phyloP scores from a whole-genome alignment of 2,113 vertebrate species.

The Nyctereutes procyonoides region DNA sequence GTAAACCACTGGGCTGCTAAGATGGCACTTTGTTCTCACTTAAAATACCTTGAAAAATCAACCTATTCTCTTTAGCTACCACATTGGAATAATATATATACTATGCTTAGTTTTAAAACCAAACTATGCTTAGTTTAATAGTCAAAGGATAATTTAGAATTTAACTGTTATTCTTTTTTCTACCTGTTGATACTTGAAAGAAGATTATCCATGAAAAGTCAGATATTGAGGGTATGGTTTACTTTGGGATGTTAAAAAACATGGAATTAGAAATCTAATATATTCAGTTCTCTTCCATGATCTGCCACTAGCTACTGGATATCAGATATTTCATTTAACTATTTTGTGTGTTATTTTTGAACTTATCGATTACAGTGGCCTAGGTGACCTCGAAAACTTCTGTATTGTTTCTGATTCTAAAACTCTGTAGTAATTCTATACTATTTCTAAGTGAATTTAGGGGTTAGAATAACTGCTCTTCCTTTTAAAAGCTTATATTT shows the following conservation, averaged over 20 bases:
- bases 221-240: neutral
- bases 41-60: neutral
- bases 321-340: neutral
- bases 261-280: neutral
- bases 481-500: constrained; percentile 1
- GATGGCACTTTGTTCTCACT: neutral
- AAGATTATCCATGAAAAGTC: neutral
- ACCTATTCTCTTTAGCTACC: neutral
- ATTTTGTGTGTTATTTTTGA: neutral
- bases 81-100: neutral
- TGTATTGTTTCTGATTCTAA: constrained; percentile 6
- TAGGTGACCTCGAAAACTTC: neutral
- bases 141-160: neutral
- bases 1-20: neutral
- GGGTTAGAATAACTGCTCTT: neutral
- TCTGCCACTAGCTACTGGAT: neutral
- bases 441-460: neutral
- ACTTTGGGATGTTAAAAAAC: neutral
- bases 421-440: neutral
- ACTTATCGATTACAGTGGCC: neutral
- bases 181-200: neutral
- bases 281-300: neutral
- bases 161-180: constrained; percentile 14
- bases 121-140: neutral
- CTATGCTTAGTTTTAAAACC: neutral